Percentiles rank a stretch among this genome's conserved stretches.
Evolutionary conservation across 2,888 invertebrate genomes (phyloP).

Genomic region (Aelia acuminata): DNA sequence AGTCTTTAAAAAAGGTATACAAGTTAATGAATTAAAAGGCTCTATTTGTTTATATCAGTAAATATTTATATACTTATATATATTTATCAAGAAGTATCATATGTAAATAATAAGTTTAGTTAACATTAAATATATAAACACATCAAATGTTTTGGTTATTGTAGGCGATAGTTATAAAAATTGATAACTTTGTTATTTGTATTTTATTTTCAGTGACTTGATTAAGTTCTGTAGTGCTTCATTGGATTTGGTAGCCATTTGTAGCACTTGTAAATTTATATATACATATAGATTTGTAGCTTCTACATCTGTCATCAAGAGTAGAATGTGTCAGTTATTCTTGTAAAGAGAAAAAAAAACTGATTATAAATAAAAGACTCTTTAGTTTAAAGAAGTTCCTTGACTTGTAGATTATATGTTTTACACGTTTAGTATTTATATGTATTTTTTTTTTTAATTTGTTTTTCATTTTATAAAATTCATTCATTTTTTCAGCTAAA

Average conservation of each 20-base stretch:
- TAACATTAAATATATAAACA: neutral
- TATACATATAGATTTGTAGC: neutral
- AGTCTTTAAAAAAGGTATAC: neutral
- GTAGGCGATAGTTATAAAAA: conserved; percentile 23
- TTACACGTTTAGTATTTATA: conserved; percentile 39
- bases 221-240: neutral
- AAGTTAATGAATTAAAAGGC: neutral
- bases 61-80: conserved; percentile 41
- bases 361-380: conserved; percentile 48
- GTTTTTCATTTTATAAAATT: conserved; percentile 3
- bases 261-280: conserved; percentile 46
- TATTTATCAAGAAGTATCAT: conserved; percentile 7
- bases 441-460: conserved; percentile 22
- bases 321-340: conserved; percentile 5
- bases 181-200: conserved; percentile 18
- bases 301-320: conserved; percentile 20
- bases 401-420: conserved; percentile 24
- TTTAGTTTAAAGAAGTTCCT: conserved; percentile 44
- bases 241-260: conserved; percentile 24
- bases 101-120: conserved; percentile 38
- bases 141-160: conserved; percentile 37
- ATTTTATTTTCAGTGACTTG: conserved; percentile 10
- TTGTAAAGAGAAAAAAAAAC: conserved; percentile 4
- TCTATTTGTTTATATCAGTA: conserved; percentile 41
- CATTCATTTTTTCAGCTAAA: neutral